Conservation (phyloP, 2,113 vertebrate genomes). For the Poeciliopsis turrubarensis region DNA sequence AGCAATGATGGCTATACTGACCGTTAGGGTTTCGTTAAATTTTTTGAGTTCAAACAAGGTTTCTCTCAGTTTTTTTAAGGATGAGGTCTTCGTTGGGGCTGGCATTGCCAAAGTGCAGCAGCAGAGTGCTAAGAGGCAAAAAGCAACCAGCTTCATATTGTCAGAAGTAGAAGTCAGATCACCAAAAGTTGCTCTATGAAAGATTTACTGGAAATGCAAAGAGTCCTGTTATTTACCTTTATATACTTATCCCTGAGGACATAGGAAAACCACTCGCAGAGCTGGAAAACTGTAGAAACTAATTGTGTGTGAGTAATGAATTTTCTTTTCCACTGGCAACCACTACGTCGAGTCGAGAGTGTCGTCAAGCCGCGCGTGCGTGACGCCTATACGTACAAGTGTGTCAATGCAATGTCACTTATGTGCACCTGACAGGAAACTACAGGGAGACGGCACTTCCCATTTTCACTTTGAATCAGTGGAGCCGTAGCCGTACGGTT, state of each 20-base stretch:
- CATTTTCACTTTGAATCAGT: slow-evolving; percentile 88
- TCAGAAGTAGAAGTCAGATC: slow-evolving; percentile 38
- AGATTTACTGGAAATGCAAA: slow-evolving; percentile 76
- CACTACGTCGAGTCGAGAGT: slow-evolving; percentile 75
- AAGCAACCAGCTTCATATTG: slow-evolving; percentile 66
- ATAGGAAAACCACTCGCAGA: slow-evolving; percentile 87
- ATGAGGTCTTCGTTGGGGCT: accelerated
- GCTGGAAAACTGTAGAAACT: slow-evolving; percentile 92
- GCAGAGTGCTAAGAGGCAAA: slow-evolving; percentile 62
- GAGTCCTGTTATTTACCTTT: slow-evolving; percentile 82
- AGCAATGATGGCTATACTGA: slow-evolving; percentile 19
- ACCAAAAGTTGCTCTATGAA: slow-evolving; percentile 63
- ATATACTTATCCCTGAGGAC: slow-evolving; percentile 92
- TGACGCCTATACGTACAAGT: slow-evolving; percentile 84
- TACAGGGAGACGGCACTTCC: slow-evolving; percentile 90
- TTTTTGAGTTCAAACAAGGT: neutral
- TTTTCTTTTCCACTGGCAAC: slow-evolving; percentile 98
- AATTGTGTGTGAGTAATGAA: slow-evolving; percentile 88
- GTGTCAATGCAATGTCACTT: slow-evolving; percentile 83
- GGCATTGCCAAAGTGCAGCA: slow-evolving; percentile 20
- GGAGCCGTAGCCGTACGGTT: slow-evolving; percentile 51
- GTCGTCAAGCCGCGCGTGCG: slow-evolving; percentile 75
- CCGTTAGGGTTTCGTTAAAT: slow-evolving; percentile 1
- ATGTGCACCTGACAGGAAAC: slow-evolving; percentile 90
- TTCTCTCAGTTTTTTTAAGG: slow-evolving; percentile 31